These are phyloP conservation scores for Oscheius onirici DNA, from an alignment of 2,888 invertebrate genomes.

Conservation along the genomic window DNA sequence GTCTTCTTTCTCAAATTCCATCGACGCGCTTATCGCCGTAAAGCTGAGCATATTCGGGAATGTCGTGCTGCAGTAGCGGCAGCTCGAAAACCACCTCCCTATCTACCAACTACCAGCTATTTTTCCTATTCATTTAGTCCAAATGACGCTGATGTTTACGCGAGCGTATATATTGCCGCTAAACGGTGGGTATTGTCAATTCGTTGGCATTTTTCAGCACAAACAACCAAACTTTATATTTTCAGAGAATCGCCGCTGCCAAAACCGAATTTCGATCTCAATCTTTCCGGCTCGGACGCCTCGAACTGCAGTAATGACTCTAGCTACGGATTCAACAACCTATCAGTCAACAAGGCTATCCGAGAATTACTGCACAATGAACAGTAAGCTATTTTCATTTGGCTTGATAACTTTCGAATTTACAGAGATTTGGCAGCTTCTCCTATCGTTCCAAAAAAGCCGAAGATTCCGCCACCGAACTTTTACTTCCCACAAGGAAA, in stretches of 20 bases:
- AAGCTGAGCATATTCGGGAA: constrained; percentile 5
- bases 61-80: constrained; percentile 3
- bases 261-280: constrained; percentile 5
- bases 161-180: background rate
- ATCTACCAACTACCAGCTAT: constrained; percentile 28
- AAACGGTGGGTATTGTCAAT: constrained; percentile 6
- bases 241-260: constrained; percentile 4
- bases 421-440: constrained; percentile 8
- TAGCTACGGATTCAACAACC: background rate
- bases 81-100: background rate
- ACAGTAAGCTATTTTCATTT: constrained; percentile 4
- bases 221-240: no score
- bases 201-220: background rate
- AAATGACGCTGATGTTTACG: constrained; percentile 24
- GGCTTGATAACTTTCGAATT: background rate
- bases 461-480: constrained; percentile 26
- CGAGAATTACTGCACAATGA: constrained; percentile 9
- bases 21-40: constrained; percentile 25
- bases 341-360: constrained; percentile 3
- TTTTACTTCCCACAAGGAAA: constrained; percentile 69
- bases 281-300: background rate
- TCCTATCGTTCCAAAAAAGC: background rate
- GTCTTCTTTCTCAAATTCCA: constrained; percentile 25
- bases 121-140: constrained; percentile 16
- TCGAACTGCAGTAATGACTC: constrained; percentile 19